phyloP scores from a whole-genome alignment of 53 echinoderm and acorn worm genomes.

The Holothuria leucospilota region DNA sequence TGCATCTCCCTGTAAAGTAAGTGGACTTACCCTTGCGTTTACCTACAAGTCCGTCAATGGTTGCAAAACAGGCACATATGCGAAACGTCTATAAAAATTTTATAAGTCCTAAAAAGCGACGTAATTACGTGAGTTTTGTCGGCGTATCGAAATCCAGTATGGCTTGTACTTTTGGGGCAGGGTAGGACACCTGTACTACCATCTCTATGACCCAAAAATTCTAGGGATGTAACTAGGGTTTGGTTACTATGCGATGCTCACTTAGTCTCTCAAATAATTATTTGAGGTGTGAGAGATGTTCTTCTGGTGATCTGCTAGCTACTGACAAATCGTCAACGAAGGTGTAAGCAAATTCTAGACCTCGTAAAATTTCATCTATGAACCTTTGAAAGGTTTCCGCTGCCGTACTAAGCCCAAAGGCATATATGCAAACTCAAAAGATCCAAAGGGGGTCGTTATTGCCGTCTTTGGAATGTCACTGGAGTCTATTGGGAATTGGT shows the following conservation, averaged over 20 bases:
- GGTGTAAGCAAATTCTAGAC: neutral
- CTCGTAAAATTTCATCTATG: neutral
- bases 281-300: neutral
- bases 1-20: neutral
- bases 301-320: neutral
- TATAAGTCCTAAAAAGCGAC: neutral
- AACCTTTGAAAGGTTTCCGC: too few relatives aligned
- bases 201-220: constrained; percentile 43
- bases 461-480: too few relatives aligned
- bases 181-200: constrained; percentile 35
- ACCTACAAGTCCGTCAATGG: constrained; percentile 22
- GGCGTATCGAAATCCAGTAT: constrained; percentile 19
- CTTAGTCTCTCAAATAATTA: constrained; percentile 36
- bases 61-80: neutral
- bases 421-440: too few relatives aligned
- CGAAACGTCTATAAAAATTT: constrained; percentile 35
- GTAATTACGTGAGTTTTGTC: neutral
- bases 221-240: neutral
- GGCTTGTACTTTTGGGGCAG: constrained; percentile 59
- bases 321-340: neutral
- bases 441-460: too few relatives aligned
- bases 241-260: constrained; percentile 4
- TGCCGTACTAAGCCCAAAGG: too few relatives aligned
- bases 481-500: too few relatives aligned
- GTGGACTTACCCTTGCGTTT: neutral